Evolutionary conservation across 2,888 invertebrate species (phyloP), one percentile per base, ranked within the genome.

Genomic region (Ellobium chinense): DNA sequence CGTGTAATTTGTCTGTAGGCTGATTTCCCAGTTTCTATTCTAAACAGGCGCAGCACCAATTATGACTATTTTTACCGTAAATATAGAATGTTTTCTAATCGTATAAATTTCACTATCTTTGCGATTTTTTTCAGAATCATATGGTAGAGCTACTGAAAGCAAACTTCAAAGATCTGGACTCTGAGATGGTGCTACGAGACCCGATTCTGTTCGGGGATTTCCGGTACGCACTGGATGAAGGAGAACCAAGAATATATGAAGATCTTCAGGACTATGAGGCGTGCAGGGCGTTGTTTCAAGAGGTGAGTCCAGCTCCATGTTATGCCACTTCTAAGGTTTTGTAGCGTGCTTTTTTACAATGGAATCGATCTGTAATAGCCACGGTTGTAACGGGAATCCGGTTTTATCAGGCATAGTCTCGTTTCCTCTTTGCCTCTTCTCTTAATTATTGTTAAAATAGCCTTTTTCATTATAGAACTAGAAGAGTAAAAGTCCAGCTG

Each of bases 171-270:
- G 36, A 68, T 29, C 1, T 46, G 2, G 54, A 94, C 36, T 85
- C 94, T 2, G 96, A 96, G 65, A 96, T 96, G 89, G 95, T 95
- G 0, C 94, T 97, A 87, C 94, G 96, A 21, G 96, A 97, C 93
- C 98, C 98, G 0, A 89, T 97, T 65, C 94, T 98, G 0, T 98
- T 96, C 90, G 97, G 97, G 0, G 97, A 98, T 90, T 97, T 96
- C 88, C 94, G 97, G 58, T 97, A 97, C 89, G 96, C 97, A 0
- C 94, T 96, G 34, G 96, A 96, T 84, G 96, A 97, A 89, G 95
- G 95, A 83, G 96, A 97, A 89, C 95, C 95, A 0, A 94, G 97
- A 81, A 95, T 95, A 86, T 98, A 98, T 89, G 97, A 98, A 91
- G 97, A 98, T 91, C 93, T 98, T 24, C 93, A 97, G 3, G 97